Conservation (phyloP, 2,797 vertebrate species). For the Chloroceryle amazona region DNA sequence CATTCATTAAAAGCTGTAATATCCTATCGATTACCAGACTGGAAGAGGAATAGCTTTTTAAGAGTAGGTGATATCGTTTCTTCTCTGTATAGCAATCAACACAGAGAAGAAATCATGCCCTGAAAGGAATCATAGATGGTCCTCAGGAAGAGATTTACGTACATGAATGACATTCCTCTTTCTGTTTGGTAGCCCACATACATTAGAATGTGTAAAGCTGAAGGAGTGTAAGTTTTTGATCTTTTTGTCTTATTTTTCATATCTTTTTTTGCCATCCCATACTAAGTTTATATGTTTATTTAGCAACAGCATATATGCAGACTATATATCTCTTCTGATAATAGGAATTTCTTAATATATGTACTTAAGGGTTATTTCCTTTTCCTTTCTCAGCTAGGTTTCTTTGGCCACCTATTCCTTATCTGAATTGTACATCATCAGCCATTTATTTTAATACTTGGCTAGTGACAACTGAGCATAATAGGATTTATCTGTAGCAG, state of each 20-base stretch:
- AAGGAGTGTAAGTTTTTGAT: accelerated
- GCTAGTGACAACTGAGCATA: constrained; percentile 33
- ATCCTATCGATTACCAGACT: background rate
- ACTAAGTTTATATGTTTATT: background rate
- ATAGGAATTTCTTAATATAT: background rate
- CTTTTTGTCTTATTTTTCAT: background rate
- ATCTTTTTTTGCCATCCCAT: background rate
- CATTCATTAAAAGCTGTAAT: background rate
- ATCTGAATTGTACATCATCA: constrained; percentile 33
- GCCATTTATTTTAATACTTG: constrained; percentile 58
- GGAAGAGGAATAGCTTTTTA: background rate
- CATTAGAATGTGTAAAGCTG: background rate
- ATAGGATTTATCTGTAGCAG: constrained; percentile 33
- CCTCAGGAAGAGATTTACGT: background rate
- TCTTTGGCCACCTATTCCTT: background rate
- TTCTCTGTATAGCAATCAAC: background rate
- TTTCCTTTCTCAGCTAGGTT: background rate
- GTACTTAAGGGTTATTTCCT: background rate
- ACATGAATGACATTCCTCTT: background rate
- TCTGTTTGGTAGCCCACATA: background rate
- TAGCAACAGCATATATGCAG: background rate
- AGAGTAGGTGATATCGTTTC: background rate
- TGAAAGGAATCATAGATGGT: background rate
- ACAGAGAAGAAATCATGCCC: background rate
- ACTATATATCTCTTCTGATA: background rate